Base-by-base conservation (phyloP, 2,113 vertebrate species). In the Leptobrachium ailaonicum region DNA sequence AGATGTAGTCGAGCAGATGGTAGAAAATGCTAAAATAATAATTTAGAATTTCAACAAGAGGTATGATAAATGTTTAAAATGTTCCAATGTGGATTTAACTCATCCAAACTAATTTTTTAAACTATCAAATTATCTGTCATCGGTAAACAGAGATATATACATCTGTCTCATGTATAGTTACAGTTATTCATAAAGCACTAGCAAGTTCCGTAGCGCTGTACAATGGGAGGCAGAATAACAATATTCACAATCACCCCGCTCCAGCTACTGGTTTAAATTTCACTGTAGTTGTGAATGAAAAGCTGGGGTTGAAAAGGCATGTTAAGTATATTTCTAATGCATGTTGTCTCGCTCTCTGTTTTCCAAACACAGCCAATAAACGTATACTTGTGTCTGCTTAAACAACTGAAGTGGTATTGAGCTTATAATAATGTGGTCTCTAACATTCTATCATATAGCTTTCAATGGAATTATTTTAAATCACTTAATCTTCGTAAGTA, bases 401-500 rank as follows among this genome's bases (percentile, higher is more conserved):
- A 84, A 84, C 82, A 87, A 77, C 83, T 77, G 72, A 79, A 84
- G 83, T 79, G 66, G 41, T 12, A 42, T 44, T 12, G 66, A 68
- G 5, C 41, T 12, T 68, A 71, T 73, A 81, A 82, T 75, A 77
- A 67, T 85, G 85, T 83, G 85, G 85, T 84, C 87, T 84, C 75
- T 85, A 85, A 79, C 66, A 82, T 84, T 87, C 86, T 83, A 86
- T 83, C 86, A 83, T 67, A 84, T 66, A 84, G 85, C 84, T 87
- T 84, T 84, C 82, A 83, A 75, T 83, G 77, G 82, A 83, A 84
- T 87, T 86, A 84, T 47, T 43, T 80, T 84, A 85, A 87, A 82
- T 84, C 86, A 58, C 85, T 84, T 86, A 87, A 88, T 85, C 87
- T 84, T 76, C 54, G 56, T 41, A 44, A 82, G 87, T 81, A 85